Base-by-base conservation (phyloP, 2,113 vertebrate genomes). In the Cisticola juncidis region DNA sequence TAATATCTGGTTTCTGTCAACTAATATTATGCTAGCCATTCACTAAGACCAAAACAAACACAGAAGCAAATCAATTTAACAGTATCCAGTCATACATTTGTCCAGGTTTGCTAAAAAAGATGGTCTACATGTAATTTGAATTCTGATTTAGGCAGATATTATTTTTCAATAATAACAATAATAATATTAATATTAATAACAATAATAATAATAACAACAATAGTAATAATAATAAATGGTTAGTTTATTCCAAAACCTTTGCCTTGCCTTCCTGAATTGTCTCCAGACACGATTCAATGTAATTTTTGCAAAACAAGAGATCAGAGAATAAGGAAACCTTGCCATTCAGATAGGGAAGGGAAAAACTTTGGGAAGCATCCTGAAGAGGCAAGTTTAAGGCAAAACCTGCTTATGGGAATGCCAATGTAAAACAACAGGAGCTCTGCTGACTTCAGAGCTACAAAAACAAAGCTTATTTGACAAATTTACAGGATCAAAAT, bases 1-100 rank as follows among this genome's bases (percentile, higher is more conserved):
- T 85, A 61, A 88, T 82, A 81, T 60, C 81, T 66, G 35, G 28
- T 86, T 97, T 94, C 81, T 88, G 66, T 70, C 89, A 80, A 72
- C 51, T 88, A 69, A 47, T 5, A 4, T 70, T 78, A 90, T 5
- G 29, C 68, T 69, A 66, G 42, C 82, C 44, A 58, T 83, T 81
- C 83, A 70, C 86, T 44, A 90, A 78, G 54, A 82, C 38, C 68
- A 90, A 93, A 80, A 90, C 33, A 94, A 88, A 92, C 54, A 72
- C 29, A 90, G 64, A 57, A 50, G 33, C 16, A 88, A 73, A 90
- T 68, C 40, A 81, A 12, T 83, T 56, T 73, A 73, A 78, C n/a
- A 74, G 60, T 35, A 70, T 57, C 33, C 40, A 64, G 23, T 90
- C 80, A 57, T 18, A 90, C 12, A 70, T 40, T 25, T 74, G 38